Base-by-base conservation (phyloP, 2,888 invertebrate genomes). In the Pammene aurita region DNA sequence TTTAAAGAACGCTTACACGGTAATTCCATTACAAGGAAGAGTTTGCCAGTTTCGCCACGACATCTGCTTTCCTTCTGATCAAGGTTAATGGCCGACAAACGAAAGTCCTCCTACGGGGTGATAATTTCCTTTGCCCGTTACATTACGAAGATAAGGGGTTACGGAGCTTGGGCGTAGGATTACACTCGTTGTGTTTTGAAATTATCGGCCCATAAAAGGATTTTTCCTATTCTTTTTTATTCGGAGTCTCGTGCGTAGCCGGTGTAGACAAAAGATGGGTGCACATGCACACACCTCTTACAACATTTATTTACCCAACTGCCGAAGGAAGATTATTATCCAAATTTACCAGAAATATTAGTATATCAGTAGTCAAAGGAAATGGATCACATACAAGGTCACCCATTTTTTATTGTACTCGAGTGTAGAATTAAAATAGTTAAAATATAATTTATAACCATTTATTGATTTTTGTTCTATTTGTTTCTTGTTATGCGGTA, bases 71-170 rank as follows among this genome's bases (percentile, higher is more conserved):
- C 75, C 74, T 75, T 78, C 77, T 77, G 78, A 83, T 82, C 80
- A 84, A 83, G 80, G 82, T 80, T 83, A 84, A 84, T 77, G 76
- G 77, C 66, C 66, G 74, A 72, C 66, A 72, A 80, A 80, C 79
- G 83, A 79, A 75, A 74, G 76, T 79, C 72, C 76, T 74, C 77
- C 76, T 72, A 75, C 72, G 72, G 75, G 72, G 74, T 76, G 75
- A 76, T 77, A 78, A 77, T 72, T 75, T 69, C 64, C 72, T 67
- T 72, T 70, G 65, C 63, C 42, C 63, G 73, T 74, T 60, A 46
- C 67, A 56, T 62, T 76, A 62, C 71, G 55, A 63, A 73, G 77
- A 68, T 72, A 71, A 71, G 72, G 67, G 63, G 52, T 52, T 57
- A 46, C 18, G 44, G 44, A 55, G 18, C 18, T 52, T 58, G 41